Base-by-base conservation (phyloP, 2,888 invertebrate species). In the Drosophila anomelani region DNA sequence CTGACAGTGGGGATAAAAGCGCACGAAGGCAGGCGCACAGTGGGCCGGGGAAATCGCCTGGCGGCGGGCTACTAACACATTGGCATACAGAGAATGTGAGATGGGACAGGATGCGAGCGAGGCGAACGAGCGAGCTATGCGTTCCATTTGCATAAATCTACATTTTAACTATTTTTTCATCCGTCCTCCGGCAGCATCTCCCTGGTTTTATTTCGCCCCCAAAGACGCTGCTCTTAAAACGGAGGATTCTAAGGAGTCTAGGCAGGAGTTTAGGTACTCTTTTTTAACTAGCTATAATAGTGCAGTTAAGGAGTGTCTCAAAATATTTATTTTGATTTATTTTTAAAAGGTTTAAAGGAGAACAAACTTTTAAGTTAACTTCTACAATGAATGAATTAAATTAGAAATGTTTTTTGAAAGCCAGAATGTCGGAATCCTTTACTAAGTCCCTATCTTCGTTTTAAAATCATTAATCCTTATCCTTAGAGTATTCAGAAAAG, bases 131-230 rank as follows among this genome's bases (percentile, higher is more conserved):
- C 44, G 36, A 60, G 64, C 75, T 66, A 59, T 71, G 57, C 67
- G 75, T 53, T 39, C 62, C 75, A 80, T 87, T 87, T 89, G 87
- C 85, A 86, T 85, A 80, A 84, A 85, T 89, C 89, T 85, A 77
- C 87, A 85, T 85, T 87, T 81, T 72, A 87, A 79, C 72, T 54
- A 78, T 79, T 76, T 77, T 81, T 77, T 51, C 15, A 51, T 51
- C 51, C 10, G n/a, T 47, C 26, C 71, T 66, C 55, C 51, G 54
- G 34, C 46, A 46, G 64, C 29, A 44, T 44, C 23, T 57, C 34
- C 44, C 39, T 54, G 51, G 32, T 63, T 67, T 41, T 49, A 38
- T 39, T 59, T 38, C 47, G 41, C 68, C 56, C 43, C 56, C 41
- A 74, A 74, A 73, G 69, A 62, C 75, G 56, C 43, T 44, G 63